Evolutionary conservation across 2,113 vertebrate genomes (phyloP).

Genomic region (Anhinga anhinga): DNA sequence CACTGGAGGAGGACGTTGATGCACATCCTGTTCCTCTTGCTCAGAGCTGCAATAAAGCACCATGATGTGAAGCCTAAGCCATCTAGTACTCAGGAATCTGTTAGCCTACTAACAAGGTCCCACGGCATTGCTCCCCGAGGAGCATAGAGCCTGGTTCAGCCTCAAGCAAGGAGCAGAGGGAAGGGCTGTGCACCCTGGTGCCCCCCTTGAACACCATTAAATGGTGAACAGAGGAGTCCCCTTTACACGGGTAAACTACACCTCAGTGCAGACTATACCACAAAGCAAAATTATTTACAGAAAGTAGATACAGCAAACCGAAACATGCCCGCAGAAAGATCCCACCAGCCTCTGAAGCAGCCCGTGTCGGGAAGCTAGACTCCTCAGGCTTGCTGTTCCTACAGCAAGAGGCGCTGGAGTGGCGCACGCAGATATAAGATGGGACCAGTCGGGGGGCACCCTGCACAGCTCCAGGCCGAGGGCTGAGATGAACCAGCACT

Average conservation of each 20-base stretch:
- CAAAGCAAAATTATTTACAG: neutral
- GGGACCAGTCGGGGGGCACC: neutral
- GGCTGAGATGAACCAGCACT: neutral
- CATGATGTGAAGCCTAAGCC: neutral
- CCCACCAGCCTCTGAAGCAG: neutral
- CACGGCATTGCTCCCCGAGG: neutral
- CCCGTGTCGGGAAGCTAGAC: rapidly evolving
- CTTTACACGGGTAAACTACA: neutral
- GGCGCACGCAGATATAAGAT: neutral
- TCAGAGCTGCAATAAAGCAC: constrained; percentile 50
- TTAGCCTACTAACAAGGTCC: neutral
- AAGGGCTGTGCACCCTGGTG: neutral
- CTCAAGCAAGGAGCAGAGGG: neutral
- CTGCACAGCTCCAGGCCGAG: neutral
- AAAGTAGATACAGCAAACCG: neutral
- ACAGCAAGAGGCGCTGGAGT: neutral
- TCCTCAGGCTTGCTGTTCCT: neutral
- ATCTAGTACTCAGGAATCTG: neutral
- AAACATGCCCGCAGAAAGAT: neutral
- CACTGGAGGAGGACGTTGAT: neutral
- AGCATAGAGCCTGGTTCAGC: rapidly evolving
- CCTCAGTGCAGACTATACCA: neutral
- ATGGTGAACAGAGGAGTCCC: neutral
- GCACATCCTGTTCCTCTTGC: neutral
- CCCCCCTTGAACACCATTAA: rapidly evolving